Evolutionary conservation across 2,113 vertebrate genomes (phyloP).

Genomic region (Willisornis vidua): DNA sequence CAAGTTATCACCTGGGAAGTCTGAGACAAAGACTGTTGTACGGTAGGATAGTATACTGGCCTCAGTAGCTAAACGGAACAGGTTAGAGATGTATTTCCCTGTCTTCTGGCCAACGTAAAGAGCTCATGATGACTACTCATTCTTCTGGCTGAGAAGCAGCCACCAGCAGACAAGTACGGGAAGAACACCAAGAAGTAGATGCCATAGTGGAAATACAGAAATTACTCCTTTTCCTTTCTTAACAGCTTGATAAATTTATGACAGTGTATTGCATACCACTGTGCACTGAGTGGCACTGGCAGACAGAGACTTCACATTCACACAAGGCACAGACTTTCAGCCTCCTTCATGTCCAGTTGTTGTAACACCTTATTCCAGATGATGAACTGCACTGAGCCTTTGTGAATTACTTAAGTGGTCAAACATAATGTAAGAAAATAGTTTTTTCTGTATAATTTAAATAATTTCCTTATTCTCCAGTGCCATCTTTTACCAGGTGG

Average conservation of each 20-base stretch:
- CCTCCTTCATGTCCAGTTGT: background rate
- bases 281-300: background rate
- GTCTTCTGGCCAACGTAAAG: background rate
- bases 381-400: background rate
- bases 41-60: background rate
- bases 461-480: background rate
- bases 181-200: background rate
- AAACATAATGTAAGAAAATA: background rate
- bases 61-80: background rate
- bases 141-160: background rate
- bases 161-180: background rate
- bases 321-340: background rate
- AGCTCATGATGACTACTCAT: rapidly evolving
- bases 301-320: background rate
- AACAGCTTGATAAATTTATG: background rate
- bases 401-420: background rate
- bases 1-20: background rate
- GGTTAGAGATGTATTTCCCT: background rate
- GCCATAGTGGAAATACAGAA: background rate
- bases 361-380: background rate
- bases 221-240: background rate
- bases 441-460: background rate
- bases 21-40: background rate
- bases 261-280: rapidly evolving
- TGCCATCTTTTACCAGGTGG: background rate